Conservation (phyloP, 2,113 vertebrate genomes). For the Sinocyclocheilus maitianheensis region DNA sequence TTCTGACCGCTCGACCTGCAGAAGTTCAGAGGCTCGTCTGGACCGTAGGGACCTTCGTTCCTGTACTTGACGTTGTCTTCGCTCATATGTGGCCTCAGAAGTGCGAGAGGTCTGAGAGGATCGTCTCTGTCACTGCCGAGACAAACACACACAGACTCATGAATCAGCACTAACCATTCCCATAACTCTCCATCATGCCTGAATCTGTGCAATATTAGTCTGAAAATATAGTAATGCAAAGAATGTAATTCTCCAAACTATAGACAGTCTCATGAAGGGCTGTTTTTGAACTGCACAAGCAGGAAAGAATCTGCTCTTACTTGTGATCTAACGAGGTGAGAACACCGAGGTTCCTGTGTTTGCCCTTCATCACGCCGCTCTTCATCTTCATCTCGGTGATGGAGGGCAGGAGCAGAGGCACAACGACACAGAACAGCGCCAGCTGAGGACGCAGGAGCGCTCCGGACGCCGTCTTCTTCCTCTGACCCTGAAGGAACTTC, state of each 20-base stretch:
- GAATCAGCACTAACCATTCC: too few relatives aligned
- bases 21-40: constrained; percentile 74
- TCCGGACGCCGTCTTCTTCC: constrained; percentile 84
- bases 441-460: constrained; percentile 80
- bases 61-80: constrained; percentile 77
- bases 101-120: constrained; percentile 66
- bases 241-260: too few relatives aligned
- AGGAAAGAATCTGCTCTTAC: constrained; percentile 58
- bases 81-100: constrained; percentile 54
- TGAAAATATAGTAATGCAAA: too few relatives aligned
- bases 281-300: background rate
- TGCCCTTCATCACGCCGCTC: constrained; percentile 79
- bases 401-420: constrained; percentile 87
- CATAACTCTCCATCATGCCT: too few relatives aligned
- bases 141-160: background rate
- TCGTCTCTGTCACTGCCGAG: constrained; percentile 65
- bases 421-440: constrained; percentile 89
- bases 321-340: constrained; percentile 65
- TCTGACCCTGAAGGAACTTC: constrained; percentile 94
- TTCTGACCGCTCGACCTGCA: constrained; percentile 74
- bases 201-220: too few relatives aligned
- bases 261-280: too few relatives aligned
- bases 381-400: constrained; percentile 86
- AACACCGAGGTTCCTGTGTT: constrained; percentile 74
- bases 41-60: constrained; percentile 70